These are phyloP conservation scores for Scaptomyza flava DNA, from an alignment of 2,888 invertebrate species.

Conservation along the genomic window DNA sequence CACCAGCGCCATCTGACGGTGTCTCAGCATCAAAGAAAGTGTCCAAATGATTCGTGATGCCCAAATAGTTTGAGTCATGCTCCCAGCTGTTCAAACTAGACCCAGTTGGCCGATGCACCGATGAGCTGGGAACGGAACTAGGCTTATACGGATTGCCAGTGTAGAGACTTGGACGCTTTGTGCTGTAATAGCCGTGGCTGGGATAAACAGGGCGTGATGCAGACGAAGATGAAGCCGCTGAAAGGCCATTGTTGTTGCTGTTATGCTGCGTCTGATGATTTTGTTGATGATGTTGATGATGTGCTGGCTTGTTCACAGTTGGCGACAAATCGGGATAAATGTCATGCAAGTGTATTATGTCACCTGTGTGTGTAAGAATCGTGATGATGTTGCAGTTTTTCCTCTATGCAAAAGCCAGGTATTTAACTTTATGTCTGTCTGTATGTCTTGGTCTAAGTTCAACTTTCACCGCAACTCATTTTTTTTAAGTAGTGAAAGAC, in stretches of 20 bases:
- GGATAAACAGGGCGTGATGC: conserved; percentile 47
- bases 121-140: conserved; percentile 36
- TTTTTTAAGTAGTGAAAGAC: conserved; percentile 34
- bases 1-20: conserved; percentile 36
- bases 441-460: conserved; percentile 26
- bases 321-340: conserved; percentile 83
- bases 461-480: conserved; percentile 50
- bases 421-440: conserved; percentile 1
- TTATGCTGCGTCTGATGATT: conserved; percentile 29
- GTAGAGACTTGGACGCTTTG: conserved; percentile 72
- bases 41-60: conserved; percentile 84
- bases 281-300: conserved; percentile 30
- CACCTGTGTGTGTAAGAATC: conserved; percentile 82
- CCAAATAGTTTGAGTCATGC: conserved; percentile 81
- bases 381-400: conserved; percentile 61
- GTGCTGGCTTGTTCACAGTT: conserved; percentile 69
- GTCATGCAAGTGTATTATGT: conserved; percentile 85
- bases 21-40: conserved; percentile 82
- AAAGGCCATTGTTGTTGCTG: conserved; percentile 51
- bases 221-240: conserved; percentile 51
- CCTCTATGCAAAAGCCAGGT: conserved; percentile 31
- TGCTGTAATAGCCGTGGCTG: conserved; percentile 70
- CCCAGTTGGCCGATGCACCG: conserved; percentile 41
- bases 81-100: conserved; percentile 78
- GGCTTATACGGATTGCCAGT: conserved; percentile 72